Conservation (phyloP, 2,888 invertebrate genomes). For the Drosophila bunnanda region DNA sequence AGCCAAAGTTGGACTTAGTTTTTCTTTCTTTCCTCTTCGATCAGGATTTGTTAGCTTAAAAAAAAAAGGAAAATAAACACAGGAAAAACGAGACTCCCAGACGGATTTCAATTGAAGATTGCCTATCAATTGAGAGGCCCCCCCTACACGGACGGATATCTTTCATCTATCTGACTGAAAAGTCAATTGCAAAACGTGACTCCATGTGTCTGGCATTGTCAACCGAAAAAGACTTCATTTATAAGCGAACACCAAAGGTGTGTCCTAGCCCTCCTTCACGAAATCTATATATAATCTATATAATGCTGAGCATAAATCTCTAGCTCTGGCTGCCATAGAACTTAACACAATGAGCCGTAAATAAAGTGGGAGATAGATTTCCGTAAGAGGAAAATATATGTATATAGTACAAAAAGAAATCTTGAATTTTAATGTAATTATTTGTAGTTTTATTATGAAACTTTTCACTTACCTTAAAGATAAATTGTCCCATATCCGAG, state of each 20-base stretch:
- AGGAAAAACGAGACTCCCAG: not conserved
- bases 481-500: conserved; percentile 89
- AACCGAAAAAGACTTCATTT: conserved; percentile 55
- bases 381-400: not conserved
- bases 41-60: conserved; percentile 21
- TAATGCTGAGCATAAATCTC: conserved; percentile 61
- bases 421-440: not conserved
- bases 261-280: conserved; percentile 47
- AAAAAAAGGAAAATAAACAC: conserved; percentile 17
- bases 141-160: conserved; percentile 27
- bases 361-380: conserved; percentile 33
- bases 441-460: not conserved
- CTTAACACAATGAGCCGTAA: conserved; percentile 60
- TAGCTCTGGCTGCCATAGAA: conserved; percentile 56
- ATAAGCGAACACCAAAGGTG: conserved; percentile 57
- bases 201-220: conserved; percentile 50
- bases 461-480: conserved; percentile 86
- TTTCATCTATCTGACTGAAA: conserved; percentile 38
- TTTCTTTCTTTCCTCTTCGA: conserved; percentile 15
- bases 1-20: conserved; percentile 48
- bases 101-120: conserved; percentile 37
- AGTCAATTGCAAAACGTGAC: conserved; percentile 65
- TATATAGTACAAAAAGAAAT: not conserved
- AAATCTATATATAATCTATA: conserved; percentile 25
- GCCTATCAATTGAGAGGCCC: conserved; percentile 20